These are phyloP conservation scores for Phocoena sinus DNA, from an alignment of 2,113 vertebrate genomes.

Conservation along the genomic window DNA sequence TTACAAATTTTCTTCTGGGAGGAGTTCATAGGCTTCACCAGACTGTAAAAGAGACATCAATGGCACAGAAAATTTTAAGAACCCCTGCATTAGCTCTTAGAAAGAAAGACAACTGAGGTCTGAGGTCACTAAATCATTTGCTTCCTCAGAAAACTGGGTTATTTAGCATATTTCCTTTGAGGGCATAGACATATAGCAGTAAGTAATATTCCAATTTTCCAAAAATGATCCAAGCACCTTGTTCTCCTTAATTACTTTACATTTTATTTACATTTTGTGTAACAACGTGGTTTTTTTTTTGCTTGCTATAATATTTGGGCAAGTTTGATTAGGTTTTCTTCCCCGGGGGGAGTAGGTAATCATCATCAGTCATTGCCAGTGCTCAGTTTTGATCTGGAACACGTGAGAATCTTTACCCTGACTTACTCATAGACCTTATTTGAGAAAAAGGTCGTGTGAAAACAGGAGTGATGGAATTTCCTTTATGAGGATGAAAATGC, in stretches of 20 bases:
- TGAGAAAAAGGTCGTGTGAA: background rate
- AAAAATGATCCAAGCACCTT: background rate
- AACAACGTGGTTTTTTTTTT: background rate
- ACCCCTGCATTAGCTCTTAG: background rate
- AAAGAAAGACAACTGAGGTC: background rate
- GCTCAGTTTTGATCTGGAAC: background rate
- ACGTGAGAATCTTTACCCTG: background rate
- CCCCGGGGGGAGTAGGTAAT: background rate
- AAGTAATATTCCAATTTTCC: background rate
- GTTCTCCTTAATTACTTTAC: background rate
- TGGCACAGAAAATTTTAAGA: background rate
- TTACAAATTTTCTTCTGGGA: background rate
- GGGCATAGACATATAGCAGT: background rate
- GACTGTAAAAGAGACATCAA: background rate
- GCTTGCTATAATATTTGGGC: background rate
- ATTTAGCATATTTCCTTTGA: background rate
- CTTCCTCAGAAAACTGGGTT: background rate
- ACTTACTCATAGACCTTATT: background rate
- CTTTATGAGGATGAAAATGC: background rate
- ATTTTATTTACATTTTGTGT: constrained; percentile 15
- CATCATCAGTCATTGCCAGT: background rate
- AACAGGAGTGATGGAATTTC: background rate
- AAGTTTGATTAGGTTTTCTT: background rate
- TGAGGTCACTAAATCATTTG: background rate
- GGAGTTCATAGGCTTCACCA: background rate